phyloP scores from a whole-genome alignment of 1,140 invertebrate species.

The Dinoponera quadriceps region DNA sequence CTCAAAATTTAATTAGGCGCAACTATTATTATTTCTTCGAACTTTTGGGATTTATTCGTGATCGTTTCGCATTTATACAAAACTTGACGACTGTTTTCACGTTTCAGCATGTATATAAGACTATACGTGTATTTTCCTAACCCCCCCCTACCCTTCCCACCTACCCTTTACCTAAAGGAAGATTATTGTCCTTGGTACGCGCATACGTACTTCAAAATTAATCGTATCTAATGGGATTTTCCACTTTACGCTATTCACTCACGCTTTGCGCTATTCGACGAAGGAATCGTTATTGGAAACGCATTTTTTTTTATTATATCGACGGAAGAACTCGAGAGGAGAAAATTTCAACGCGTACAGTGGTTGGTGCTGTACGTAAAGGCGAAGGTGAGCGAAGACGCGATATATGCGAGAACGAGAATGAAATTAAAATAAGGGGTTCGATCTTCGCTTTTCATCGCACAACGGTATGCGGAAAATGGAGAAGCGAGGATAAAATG shows the following conservation, averaged over 20 bases:
- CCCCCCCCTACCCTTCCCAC: too few species aligned
- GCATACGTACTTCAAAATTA: too few species aligned
- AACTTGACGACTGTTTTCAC: too few species aligned
- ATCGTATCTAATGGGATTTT: too few species aligned
- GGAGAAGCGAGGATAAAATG: constrained; percentile 16
- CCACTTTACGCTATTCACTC: too few species aligned
- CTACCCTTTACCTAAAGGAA: too few species aligned
- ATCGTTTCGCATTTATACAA: neutral
- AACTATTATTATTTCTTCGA: neutral
- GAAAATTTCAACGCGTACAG: neutral
- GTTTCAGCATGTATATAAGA: too few species aligned
- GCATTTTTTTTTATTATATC: neutral
- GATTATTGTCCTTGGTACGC: too few species aligned
- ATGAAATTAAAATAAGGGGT: constrained; percentile 69
- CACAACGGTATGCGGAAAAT: constrained; percentile 17
- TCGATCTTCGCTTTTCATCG: constrained; percentile 71
- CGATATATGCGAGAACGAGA: constrained; percentile 56
- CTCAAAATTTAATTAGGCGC: constrained; percentile 18
- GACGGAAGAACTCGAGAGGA: neutral
- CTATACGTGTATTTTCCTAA: too few species aligned
- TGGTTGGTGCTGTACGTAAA: neutral
- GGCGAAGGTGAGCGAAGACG: constrained; percentile 35
- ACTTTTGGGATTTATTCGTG: neutral
- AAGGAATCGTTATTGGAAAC: constrained; percentile 5
- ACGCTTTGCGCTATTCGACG: too few species aligned